These are phyloP conservation scores for Styela clava DNA, from an alignment of 23 tunicate genomes.

Conservation along the genomic window DNA sequence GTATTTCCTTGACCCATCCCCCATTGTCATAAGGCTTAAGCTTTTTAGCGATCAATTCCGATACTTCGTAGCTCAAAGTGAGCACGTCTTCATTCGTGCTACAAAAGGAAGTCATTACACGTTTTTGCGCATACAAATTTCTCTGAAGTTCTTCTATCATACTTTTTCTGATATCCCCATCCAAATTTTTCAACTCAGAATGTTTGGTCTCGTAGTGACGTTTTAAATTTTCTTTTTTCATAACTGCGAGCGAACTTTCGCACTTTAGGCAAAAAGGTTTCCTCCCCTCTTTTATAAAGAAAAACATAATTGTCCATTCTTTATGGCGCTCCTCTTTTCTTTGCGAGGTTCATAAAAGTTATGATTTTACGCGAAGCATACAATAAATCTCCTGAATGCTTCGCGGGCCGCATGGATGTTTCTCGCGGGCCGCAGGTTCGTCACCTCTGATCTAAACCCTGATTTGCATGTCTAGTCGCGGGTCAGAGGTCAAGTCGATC, in stretches of 20 bases:
- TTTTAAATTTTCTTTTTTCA: constrained; percentile 27
- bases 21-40: background rate
- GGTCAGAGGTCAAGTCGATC: too few relatives aligned
- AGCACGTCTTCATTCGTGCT: constrained; percentile 20
- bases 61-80: constrained; percentile 22
- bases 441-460: too few relatives aligned
- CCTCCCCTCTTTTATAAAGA: background rate
- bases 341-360: too few relatives aligned
- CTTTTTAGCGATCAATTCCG: constrained; percentile 29
- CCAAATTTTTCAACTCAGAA: constrained; percentile 21
- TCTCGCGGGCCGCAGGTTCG: too few relatives aligned
- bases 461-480: too few relatives aligned
- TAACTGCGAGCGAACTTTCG: background rate
- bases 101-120: constrained; percentile 31
- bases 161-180: constrained; percentile 21
- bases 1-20: constrained; percentile 10
- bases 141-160: background rate
- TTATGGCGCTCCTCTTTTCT: background rate
- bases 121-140: constrained; percentile 10
- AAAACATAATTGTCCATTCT: constrained; percentile 12
- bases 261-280: constrained; percentile 5
- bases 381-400: too few relatives aligned
- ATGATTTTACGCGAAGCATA: too few relatives aligned
- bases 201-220: constrained; percentile 33
- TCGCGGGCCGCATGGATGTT: too few relatives aligned